Conservation (phyloP, 2,888 invertebrate genomes). For the Amphimallon solstitiale region DNA sequence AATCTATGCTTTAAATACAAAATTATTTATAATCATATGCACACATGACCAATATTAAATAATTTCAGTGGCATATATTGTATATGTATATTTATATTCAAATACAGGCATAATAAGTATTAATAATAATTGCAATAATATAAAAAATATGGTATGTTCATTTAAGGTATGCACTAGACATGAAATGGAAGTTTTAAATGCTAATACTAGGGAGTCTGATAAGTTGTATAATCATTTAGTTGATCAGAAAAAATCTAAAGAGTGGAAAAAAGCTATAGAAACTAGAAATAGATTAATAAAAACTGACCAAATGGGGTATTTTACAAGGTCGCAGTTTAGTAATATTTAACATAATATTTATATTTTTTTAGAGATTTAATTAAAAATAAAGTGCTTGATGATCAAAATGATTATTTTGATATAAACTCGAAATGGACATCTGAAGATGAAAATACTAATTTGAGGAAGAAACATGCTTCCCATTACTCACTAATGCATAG, state of each 20-base stretch:
- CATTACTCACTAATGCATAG: constrained; percentile 46
- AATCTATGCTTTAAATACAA: too few relatives aligned
- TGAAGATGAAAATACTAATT: constrained; percentile 67
- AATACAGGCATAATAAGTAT: too few relatives aligned
- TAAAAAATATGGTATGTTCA: constrained; percentile 32
- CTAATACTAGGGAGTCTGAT: constrained; percentile 75
- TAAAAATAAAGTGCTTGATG: constrained; percentile 86
- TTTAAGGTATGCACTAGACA: constrained; percentile 75
- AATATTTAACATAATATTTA: too few relatives aligned
- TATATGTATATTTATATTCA: too few relatives aligned
- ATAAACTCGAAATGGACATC: constrained; percentile 86
- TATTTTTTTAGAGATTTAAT: constrained; percentile 67
- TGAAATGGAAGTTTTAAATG: constrained; percentile 73
- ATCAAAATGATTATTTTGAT: constrained; percentile 93
- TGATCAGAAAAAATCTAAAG: constrained; percentile 69
- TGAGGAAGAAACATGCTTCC: constrained; percentile 52
- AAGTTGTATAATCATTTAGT: constrained; percentile 73
- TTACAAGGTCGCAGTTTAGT: background rate
- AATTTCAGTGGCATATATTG: too few relatives aligned
- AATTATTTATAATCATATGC: too few relatives aligned
- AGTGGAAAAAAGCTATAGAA: constrained; percentile 77
- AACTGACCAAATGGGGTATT: constrained; percentile 82
- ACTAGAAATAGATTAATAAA: constrained; percentile 85
- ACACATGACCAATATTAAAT: too few relatives aligned
- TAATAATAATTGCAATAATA: background rate